Percentiles rank a stretch among this genome's conserved stretches.
Conservation (phyloP, 1,140 invertebrate genomes). For the Pseudomyrmex gracilis region DNA sequence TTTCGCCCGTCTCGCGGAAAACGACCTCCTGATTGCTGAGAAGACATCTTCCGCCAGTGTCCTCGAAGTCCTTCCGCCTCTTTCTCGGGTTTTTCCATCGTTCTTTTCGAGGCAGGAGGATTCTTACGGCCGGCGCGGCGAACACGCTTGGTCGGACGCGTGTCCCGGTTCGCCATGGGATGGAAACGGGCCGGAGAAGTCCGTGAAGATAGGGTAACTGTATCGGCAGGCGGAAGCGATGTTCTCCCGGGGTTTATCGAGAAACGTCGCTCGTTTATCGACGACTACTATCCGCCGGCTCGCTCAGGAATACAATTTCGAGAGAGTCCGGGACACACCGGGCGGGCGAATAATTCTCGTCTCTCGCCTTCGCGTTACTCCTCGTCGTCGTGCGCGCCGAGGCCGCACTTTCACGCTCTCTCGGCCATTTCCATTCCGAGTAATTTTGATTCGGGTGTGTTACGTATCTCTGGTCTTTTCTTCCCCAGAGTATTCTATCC, state of each 20-base stretch:
- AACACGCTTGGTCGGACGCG: conserved; percentile 50
- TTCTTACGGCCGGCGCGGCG: conserved; percentile 44
- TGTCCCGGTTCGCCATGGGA: conserved; percentile 24
- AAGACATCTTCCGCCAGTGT: conserved; percentile 66
- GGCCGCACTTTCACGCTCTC: conserved; percentile 44
- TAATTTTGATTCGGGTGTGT: conserved; percentile 34
- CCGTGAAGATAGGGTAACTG: conserved; percentile 73
- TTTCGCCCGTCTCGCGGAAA: conserved; percentile 74
- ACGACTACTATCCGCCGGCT: conserved; percentile 50
- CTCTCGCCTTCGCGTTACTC: conserved; percentile 22
- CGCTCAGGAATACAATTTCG: conserved; percentile 57
- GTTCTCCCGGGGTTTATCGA: conserved; percentile 71
- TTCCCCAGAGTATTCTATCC: not conserved
- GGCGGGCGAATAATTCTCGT: conserved; percentile 42
- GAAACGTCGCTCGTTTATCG: conserved; percentile 46
- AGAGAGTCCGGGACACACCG: conserved; percentile 36
- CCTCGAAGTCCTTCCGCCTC: conserved; percentile 31
- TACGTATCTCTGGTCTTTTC: not conserved
- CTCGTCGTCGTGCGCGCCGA: not conserved
- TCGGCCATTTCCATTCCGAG: not conserved
- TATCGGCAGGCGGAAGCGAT: conserved; percentile 70
- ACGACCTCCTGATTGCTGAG: conserved; percentile 74
- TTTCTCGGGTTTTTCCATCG: conserved; percentile 35
- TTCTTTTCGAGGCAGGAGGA: conserved; percentile 10
- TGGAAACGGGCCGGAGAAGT: conserved; percentile 31